Percentiles rank a stretch among this genome's conserved stretches.
These are phyloP conservation scores for Nomada goodeniana DNA, from an alignment of 2,888 invertebrate species.

Conservation along the genomic window DNA sequence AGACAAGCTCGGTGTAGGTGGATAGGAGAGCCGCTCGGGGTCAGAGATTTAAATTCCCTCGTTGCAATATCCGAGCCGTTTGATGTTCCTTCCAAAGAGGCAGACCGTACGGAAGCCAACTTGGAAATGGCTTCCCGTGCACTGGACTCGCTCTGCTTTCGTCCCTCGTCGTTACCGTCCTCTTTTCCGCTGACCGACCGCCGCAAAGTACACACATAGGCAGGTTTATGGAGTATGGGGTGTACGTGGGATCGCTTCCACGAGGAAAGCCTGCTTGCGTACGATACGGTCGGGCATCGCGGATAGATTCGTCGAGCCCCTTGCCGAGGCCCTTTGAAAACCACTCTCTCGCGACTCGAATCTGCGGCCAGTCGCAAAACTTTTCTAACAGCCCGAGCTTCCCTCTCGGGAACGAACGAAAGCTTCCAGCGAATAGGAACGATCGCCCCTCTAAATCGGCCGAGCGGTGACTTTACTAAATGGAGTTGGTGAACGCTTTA, in stretches of 20 bases:
- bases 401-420: conserved; percentile 37
- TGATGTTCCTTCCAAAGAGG: conserved; percentile 74
- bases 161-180: conserved; percentile 40
- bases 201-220: conserved; percentile 34
- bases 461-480: conserved; percentile 20
- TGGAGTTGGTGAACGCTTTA: conserved; percentile 34
- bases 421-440: conserved; percentile 23
- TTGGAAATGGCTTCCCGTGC: conserved; percentile 71
- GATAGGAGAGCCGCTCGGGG: conserved; percentile 59
- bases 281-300: conserved; percentile 14
- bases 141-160: conserved; percentile 49
- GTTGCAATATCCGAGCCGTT: conserved; percentile 74
- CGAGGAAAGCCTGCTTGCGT: conserved; percentile 1
- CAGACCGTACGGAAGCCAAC: conserved; percentile 69
- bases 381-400: conserved; percentile 41
- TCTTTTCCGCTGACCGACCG: conserved; percentile 27
- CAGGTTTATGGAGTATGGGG: neutral
- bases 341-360: conserved; percentile 25
- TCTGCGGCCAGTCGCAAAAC: conserved; percentile 41
- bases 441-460: conserved; percentile 39
- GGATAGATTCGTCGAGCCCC: conserved; percentile 16
- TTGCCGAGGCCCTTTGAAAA: conserved; percentile 47
- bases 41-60: conserved; percentile 75
- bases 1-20: conserved; percentile 16
- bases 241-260: conserved; percentile 53